phyloP scores from a whole-genome alignment of 2,888 invertebrate species.

The Disparrhopalites patrizii region DNA sequence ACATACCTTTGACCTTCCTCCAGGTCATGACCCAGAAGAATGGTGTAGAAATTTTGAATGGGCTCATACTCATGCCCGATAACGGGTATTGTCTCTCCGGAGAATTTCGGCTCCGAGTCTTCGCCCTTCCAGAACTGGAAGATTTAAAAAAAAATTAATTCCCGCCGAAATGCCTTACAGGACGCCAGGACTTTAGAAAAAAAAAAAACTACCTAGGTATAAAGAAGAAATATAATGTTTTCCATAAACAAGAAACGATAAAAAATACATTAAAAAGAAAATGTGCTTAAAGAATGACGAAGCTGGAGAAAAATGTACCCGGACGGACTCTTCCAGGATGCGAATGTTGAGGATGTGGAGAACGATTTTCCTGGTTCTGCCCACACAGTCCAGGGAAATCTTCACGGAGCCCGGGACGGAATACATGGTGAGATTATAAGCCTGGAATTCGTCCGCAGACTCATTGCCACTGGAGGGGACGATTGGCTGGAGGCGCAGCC shows the following conservation, averaged over 20 bases:
- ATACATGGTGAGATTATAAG: neutral
- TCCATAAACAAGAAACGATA: too few species aligned
- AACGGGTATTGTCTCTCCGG: neutral
- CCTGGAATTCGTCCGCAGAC: neutral
- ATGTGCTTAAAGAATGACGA: neutral
- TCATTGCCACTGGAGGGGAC: neutral
- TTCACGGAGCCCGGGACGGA: conserved; percentile 4
- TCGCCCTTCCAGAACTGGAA: neutral
- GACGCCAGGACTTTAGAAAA: too few species aligned
- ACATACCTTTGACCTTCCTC: neutral
- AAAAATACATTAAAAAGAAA: too few species aligned
- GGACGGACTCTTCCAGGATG: conserved; percentile 4
- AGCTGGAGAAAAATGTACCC: too few species aligned
- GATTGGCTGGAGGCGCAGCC: conserved; percentile 4
- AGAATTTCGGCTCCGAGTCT: neutral
- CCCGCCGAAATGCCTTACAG: too few species aligned
- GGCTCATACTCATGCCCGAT: conserved; percentile 1
- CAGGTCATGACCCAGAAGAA: neutral
- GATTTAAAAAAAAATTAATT: too few species aligned
- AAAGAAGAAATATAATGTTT: too few species aligned
- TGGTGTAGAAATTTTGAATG: conserved; percentile 5
- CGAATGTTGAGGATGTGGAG: conserved; percentile 7
- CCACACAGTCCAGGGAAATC: conserved; percentile 5
- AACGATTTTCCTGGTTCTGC: conserved; percentile 5
- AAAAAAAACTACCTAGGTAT: too few species aligned